Base-by-base conservation (phyloP, 2,113 vertebrate species). In the Callithrix jacchus region DNA sequence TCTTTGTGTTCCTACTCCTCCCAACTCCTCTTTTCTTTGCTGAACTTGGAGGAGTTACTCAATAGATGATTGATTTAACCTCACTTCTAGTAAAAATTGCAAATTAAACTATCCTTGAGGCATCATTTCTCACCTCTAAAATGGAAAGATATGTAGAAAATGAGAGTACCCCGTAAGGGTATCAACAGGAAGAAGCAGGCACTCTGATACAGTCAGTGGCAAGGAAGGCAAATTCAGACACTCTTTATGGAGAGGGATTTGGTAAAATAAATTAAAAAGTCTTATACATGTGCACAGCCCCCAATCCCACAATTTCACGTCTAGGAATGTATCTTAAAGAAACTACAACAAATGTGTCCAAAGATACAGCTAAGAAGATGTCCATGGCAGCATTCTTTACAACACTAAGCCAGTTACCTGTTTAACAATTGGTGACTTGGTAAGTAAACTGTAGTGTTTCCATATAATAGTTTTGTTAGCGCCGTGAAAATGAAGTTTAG, bases 61-160 rank as follows among this genome's bases (percentile, higher is more conserved):
- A 54, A 47, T 40, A 70, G 76, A 45, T 81, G 93, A 97, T 95
- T 56, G 91, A 96, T 93, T 88, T 93, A 91, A 89, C 52, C 70
- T 84, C 54, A 23, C 56, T 85, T 23, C 23, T 80, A 32, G 84
- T 90, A 91, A 64, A 96, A 89, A 93, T 66, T 71, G 70, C 88
- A 87, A 90, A 87, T 74, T 74, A 79, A 85, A 64, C 27, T 73
- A 49, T 71, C 64, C 68, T 73, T 25, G 70, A 80, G 79, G 81
- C 10, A 42, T 93, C 54, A 79, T 87, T 93, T 96, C 85, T 96
- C 94, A 81, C 49, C 70, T 92, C 71, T 76, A 73, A 91, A 66
- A 82, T 85, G 49, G 49, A 52, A 91, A 91, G 77, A 47, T 40
- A 70, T 6, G n/a, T 71, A 37, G 79, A 79, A 80, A 58, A 52